Evolutionary conservation across 2,113 vertebrate genomes (phyloP).

Genomic region (Corythornis madagascariensis): DNA sequence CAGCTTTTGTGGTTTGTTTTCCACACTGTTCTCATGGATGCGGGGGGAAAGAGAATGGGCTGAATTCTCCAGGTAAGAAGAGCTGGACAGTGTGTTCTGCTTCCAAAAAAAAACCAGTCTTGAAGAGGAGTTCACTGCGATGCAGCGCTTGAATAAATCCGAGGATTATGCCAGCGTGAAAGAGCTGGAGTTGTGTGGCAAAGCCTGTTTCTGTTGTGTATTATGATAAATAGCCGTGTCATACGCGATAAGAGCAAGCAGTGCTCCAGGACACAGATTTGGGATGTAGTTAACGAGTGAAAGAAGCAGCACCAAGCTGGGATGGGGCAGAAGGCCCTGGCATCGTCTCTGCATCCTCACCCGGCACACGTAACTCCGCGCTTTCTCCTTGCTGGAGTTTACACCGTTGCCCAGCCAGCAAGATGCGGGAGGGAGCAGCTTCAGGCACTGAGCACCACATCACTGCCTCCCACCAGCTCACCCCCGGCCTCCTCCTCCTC

Average conservation of each 20-base stretch:
- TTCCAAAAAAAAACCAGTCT: neutral
- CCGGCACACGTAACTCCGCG: rapidly evolving
- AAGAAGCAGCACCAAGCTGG: rapidly evolving
- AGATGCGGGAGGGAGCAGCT: neutral
- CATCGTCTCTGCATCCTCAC: neutral
- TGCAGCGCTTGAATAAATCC: neutral
- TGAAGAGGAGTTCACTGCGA: neutral
- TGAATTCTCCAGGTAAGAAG: neutral
- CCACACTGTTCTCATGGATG: rapidly evolving
- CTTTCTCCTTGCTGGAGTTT: neutral
- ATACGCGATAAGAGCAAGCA: neutral
- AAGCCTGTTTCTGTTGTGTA: too few relatives aligned
- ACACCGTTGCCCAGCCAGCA: rapidly evolving
- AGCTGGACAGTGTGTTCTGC: neutral
- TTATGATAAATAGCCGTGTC: neutral
- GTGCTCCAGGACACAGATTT: neutral
- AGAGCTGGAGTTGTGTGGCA: neutral
- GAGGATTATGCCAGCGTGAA: neutral
- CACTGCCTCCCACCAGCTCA: neutral
- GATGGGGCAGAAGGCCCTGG: rapidly evolving
- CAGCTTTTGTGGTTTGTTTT: neutral
- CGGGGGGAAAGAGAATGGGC: rapidly evolving
- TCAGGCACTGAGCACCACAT: rapidly evolving
- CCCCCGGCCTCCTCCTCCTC: neutral
- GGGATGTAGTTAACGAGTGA: neutral